Conservation (phyloP, 1,140 invertebrate genomes). For the Stegodyphus mimosarum region DNA sequence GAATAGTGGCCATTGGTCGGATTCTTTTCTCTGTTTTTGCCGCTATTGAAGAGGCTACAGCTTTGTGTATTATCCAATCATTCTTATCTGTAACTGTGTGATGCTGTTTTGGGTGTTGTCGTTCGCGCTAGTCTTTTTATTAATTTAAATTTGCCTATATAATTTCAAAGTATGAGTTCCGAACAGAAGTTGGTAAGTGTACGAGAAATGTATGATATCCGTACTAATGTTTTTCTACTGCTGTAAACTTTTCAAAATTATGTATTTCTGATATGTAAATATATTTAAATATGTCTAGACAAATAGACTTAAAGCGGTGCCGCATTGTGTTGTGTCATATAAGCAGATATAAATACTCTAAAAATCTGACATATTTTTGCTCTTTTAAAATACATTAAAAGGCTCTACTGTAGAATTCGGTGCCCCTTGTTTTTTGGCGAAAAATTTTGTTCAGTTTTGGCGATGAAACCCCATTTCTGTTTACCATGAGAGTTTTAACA, state of each 20-base stretch:
- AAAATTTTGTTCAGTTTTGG: too few species aligned
- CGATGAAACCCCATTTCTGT: too few species aligned
- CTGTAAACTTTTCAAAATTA: not conserved
- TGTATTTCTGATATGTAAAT: not conserved
- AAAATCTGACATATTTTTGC: not conserved
- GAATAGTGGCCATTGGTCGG: too few species aligned
- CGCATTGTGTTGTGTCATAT: not conserved
- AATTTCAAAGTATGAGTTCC: not conserved
- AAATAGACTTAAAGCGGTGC: not conserved
- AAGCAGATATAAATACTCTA: not conserved
- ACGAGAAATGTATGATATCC: not conserved
- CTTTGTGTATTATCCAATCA: too few species aligned
- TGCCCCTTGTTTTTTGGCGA: too few species aligned
- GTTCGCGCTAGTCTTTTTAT: not conserved
- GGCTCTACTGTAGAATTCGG: not conserved
- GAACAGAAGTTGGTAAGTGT: slow-evolving; percentile 21
- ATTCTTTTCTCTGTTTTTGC: too few species aligned
- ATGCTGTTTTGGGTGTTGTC: slow-evolving; percentile 39
- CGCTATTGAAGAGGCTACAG: too few species aligned
- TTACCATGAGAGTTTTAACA: too few species aligned
- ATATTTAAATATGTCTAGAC: not conserved
- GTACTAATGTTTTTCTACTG: not conserved
- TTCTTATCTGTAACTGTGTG: slow-evolving; percentile 22
- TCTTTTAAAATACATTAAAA: not conserved
- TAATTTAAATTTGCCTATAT: slow-evolving; percentile 27